phyloP scores from a whole-genome alignment of 2,888 invertebrate species.

The Chaetoderma sp. region DNA sequence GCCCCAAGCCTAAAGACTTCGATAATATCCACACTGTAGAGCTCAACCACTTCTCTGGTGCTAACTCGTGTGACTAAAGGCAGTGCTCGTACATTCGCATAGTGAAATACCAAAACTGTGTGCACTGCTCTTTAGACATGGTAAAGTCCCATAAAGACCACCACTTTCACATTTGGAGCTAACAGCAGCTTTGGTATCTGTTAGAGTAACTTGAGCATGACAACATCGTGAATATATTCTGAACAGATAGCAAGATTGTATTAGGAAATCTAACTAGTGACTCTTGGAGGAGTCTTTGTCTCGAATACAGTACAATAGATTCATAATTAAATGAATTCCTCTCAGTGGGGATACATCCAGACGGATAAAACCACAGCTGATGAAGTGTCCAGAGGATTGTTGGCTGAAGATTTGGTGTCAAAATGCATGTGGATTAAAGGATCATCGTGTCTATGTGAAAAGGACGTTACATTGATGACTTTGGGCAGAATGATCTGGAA shows the following conservation, averaged over 20 bases:
- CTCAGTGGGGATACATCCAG: constrained; percentile 28
- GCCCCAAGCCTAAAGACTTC: constrained; percentile 16
- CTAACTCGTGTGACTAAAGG: constrained; percentile 2
- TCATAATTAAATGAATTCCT: constrained; percentile 6
- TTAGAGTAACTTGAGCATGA: background rate
- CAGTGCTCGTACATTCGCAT: constrained; percentile 7
- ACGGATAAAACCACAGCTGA: constrained; percentile 33
- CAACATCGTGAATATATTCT: too few species aligned
- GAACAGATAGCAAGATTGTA: too few species aligned
- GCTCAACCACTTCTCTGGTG: constrained; percentile 29
- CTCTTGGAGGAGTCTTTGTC: too few species aligned
- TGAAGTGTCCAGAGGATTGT: constrained; percentile 25
- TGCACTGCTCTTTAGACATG: constrained; percentile 21
- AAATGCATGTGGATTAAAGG: constrained; percentile 21
- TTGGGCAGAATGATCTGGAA: background rate
- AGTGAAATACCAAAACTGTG: constrained; percentile 1
- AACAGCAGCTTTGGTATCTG: background rate
- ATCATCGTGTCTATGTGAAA: constrained; percentile 22
- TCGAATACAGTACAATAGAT: constrained; percentile 22
- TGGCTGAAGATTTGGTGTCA: constrained; percentile 12
- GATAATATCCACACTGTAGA: background rate
- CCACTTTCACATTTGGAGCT: background rate
- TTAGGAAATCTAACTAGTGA: too few species aligned
- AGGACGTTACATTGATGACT: background rate
- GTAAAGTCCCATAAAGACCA: constrained; percentile 28